These are phyloP conservation scores for Xestia xanthographa DNA, from an alignment of 2,888 invertebrate species.

Conservation along the genomic window DNA sequence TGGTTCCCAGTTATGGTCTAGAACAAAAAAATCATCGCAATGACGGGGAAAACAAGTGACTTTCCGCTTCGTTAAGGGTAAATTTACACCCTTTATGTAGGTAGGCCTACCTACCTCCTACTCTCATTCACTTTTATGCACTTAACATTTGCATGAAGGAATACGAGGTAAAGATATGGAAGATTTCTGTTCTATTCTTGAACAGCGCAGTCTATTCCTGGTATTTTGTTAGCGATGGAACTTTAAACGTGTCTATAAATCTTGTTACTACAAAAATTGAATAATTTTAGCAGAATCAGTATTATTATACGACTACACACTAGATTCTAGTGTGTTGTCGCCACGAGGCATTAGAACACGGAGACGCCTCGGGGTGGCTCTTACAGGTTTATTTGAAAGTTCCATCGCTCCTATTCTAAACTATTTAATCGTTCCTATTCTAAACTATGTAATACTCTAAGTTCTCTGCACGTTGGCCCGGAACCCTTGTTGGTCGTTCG, in stretches of 20 bases:
- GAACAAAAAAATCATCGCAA: too few species aligned
- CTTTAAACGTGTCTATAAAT: conserved; percentile 5
- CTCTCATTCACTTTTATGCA: background rate
- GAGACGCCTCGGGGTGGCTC: background rate
- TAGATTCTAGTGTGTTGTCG: too few species aligned
- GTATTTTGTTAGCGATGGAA: conserved; percentile 20
- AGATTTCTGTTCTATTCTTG: background rate
- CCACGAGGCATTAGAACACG: too few species aligned
- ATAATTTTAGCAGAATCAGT: too few species aligned
- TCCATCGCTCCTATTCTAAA: conserved; percentile 18
- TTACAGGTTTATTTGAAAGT: background rate
- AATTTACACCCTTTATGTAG: background rate
- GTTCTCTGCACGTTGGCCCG: conserved; percentile 74
- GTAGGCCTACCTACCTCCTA: too few species aligned
- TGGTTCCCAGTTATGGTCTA: too few species aligned
- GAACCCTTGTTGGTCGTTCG: conserved; percentile 79
- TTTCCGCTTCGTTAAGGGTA: too few species aligned
- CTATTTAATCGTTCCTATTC: conserved; percentile 14
- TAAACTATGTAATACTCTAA: conserved; percentile 27
- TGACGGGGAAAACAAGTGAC: too few species aligned
- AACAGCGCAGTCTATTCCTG: conserved; percentile 25
- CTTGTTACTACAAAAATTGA: background rate
- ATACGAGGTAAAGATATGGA: background rate
- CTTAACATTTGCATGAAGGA: background rate
- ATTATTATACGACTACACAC: background rate